Conservation (phyloP, 2,888 invertebrate species). For the Drosophila hamatofila region DNA sequence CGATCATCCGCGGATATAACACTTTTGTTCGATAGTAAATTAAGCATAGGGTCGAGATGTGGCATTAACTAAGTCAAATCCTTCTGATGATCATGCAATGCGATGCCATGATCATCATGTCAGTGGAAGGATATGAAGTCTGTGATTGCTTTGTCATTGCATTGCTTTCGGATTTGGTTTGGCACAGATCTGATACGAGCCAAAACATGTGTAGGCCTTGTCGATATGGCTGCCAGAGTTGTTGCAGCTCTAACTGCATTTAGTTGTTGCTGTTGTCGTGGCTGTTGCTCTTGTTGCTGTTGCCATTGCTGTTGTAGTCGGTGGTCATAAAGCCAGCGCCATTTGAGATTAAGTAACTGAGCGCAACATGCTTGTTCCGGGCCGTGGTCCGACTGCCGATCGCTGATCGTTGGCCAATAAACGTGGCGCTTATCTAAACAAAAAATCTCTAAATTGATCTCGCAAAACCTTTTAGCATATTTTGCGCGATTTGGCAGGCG, state of each 20-base stretch:
- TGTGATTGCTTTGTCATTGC: too few relatives aligned
- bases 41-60: too few relatives aligned
- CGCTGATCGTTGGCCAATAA: slow-evolving; percentile 71
- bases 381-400: slow-evolving; percentile 24
- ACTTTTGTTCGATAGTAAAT: too few relatives aligned
- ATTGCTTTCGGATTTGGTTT: slow-evolving; percentile 39
- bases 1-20: too few relatives aligned
- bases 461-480: slow-evolving; percentile 82
- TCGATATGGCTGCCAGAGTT: slow-evolving; percentile 61
- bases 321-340: slow-evolving; percentile 66
- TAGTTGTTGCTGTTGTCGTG: slow-evolving; percentile 15
- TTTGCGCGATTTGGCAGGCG: slow-evolving; percentile 80
- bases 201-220: slow-evolving; percentile 76
- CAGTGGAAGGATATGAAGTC: slow-evolving; percentile 23
- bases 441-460: slow-evolving; percentile 80
- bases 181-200: slow-evolving; percentile 69
- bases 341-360: slow-evolving; percentile 77
- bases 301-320: slow-evolving; percentile 10
- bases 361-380: slow-evolving; percentile 69
- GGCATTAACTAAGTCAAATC: too few relatives aligned
- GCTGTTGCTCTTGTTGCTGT: slow-evolving; percentile 22
- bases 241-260: slow-evolving; percentile 10
- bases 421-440: slow-evolving; percentile 76
- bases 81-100: neutral
- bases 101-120: slow-evolving; percentile 18